A percentile compares a stretch with the other conserved stretches of the same genome.
phyloP scores from a whole-genome alignment of 2,797 vertebrate genomes.

The Scolopax rusticola region DNA sequence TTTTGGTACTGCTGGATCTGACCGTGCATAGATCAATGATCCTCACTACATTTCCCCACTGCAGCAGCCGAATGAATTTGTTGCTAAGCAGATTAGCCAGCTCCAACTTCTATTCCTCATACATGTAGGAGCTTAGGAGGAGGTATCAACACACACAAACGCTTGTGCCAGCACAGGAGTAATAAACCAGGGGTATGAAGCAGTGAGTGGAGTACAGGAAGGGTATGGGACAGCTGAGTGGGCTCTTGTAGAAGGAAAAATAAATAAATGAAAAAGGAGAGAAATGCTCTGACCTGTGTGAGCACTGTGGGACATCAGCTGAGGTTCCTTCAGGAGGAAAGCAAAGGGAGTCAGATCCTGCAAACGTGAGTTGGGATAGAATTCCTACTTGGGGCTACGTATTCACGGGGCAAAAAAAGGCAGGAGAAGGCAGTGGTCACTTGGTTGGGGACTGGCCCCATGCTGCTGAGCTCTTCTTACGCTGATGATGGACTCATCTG shows the following conservation, averaged over 20 bases:
- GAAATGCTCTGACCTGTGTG: background rate
- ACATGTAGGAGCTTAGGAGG: background rate
- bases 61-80: background rate
- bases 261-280: background rate
- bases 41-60: background rate
- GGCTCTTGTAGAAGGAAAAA: background rate
- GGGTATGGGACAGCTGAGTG: background rate
- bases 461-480: fast-evolving
- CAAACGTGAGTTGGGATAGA: background rate
- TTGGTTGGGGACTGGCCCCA: background rate
- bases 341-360: background rate
- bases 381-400: background rate
- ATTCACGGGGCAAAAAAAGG: background rate
- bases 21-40: background rate
- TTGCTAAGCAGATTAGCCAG: background rate
- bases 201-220: background rate
- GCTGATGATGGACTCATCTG: fast-evolving
- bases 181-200: background rate
- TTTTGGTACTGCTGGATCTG: background rate
- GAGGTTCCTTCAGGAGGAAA: background rate
- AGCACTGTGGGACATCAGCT: fast-evolving
- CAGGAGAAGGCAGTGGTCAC: too few species aligned
- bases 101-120: background rate
- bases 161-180: background rate
- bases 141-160: background rate